A percentile compares a stretch with the other conserved stretches of the same genome.
These are phyloP conservation scores for Acholoe squamosa DNA, from an alignment of 2,888 invertebrate genomes.

Conservation along the genomic window DNA sequence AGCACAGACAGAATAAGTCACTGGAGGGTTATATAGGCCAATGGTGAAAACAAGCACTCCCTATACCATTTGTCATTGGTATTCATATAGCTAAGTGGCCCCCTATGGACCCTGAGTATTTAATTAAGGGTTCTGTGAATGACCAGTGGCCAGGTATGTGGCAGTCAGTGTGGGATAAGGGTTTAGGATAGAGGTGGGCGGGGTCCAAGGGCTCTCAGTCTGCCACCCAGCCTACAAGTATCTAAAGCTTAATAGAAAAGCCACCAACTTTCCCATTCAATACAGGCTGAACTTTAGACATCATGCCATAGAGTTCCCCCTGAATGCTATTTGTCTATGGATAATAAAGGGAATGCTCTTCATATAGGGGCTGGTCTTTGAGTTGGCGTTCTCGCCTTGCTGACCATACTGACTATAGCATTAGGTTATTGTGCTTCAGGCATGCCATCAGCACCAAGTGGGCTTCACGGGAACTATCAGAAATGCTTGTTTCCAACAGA, in stretches of 20 bases:
- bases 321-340: no score
- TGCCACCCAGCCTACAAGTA: background rate
- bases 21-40: background rate
- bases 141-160: background rate
- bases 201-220: background rate
- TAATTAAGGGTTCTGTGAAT: slow-evolving; percentile 27
- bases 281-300: no score
- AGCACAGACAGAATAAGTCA: background rate
- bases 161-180: background rate
- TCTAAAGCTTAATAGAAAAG: background rate
- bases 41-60: background rate
- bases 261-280: no score
- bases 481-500: no score
- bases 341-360: no score
- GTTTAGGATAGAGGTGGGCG: background rate
- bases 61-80: background rate
- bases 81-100: background rate
- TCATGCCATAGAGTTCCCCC: no score
- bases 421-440: no score
- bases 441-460: no score
- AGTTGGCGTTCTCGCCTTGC: no score
- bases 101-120: slow-evolving; percentile 21
- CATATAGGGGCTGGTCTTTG: no score
- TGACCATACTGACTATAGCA: no score
- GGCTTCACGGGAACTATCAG: no score